Percentiles rank a stretch among this genome's conserved stretches.
Evolutionary conservation across 2,888 invertebrate genomes (phyloP).

Genomic region (Cotesia congregata): DNA sequence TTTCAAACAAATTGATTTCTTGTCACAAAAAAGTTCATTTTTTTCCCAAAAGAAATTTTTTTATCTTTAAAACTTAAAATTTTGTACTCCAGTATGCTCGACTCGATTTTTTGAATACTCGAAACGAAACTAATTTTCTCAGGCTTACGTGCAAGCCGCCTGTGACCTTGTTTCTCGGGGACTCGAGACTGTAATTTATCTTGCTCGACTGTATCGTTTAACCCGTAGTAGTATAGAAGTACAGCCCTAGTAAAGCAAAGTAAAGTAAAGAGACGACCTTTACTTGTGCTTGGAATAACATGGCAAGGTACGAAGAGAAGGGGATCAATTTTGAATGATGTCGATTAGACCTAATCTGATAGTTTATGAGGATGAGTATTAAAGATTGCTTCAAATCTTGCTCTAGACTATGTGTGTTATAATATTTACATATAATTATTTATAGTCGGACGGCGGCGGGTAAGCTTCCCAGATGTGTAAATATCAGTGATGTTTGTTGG

Average conservation of each 20-base stretch:
- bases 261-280: not conserved
- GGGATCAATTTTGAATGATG: constrained; percentile 24
- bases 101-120: constrained; percentile 10
- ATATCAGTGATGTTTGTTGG: constrained; percentile 29
- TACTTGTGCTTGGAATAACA: not conserved
- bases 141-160: constrained; percentile 26
- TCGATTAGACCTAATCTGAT: constrained; percentile 16
- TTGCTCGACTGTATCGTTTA: constrained; percentile 47
- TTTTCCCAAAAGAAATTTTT: not conserved
- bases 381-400: not conserved
- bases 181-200: constrained; percentile 47
- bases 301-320: not conserved
- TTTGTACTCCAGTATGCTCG: not conserved
- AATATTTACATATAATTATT: constrained; percentile 39
- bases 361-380: no score
- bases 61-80: no score
- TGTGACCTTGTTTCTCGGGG: constrained; percentile 49
- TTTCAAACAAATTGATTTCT: not conserved
- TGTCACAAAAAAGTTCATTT: no score
- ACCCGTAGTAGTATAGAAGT: constrained; percentile 7
- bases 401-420: constrained; percentile 16
- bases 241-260: constrained; percentile 4
- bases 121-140: constrained; percentile 17
- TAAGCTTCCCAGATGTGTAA: constrained; percentile 26
- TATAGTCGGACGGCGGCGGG: constrained; percentile 30